Evolutionary conservation across 2,113 vertebrate genomes (phyloP).

Genomic region (Protomyctophum bolini): DNA sequence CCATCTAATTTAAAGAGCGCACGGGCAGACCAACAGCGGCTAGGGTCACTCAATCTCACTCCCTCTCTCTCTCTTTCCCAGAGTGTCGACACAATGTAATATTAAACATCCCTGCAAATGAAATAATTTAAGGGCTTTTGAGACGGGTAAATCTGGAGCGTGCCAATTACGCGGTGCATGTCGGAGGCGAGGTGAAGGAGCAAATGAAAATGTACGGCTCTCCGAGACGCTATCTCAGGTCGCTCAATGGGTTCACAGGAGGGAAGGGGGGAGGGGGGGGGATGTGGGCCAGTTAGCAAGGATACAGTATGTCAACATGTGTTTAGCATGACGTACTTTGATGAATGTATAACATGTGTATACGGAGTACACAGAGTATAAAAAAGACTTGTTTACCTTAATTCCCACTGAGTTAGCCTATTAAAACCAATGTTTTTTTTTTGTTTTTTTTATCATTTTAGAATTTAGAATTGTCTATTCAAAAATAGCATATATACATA

Average conservation of each 20-base stretch:
- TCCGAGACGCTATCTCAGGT: slow-evolving; percentile 22
- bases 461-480: too few relatives aligned
- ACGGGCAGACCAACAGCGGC: slow-evolving; percentile 1
- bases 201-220: slow-evolving; percentile 49
- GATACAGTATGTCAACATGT: neutral
- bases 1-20: slow-evolving; percentile 55
- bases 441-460: too few relatives aligned
- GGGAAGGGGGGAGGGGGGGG: neutral
- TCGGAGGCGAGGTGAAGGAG: slow-evolving; percentile 58
- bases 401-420: too few relatives aligned
- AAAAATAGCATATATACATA: too few relatives aligned
- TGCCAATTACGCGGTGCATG: slow-evolving; percentile 63
- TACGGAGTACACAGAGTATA: neutral
- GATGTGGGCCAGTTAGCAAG: neutral
- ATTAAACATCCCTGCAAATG: slow-evolving; percentile 73
- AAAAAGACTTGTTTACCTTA: too few relatives aligned
- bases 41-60: slow-evolving; percentile 40
- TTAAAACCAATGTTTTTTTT: too few relatives aligned
- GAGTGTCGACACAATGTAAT: slow-evolving; percentile 66
- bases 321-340: too few relatives aligned
- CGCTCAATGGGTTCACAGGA: neutral
- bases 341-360: too few relatives aligned
- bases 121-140: slow-evolving; percentile 71
- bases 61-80: slow-evolving; percentile 20
- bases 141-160: slow-evolving; percentile 51